Base-by-base conservation (phyloP, 2,113 vertebrate genomes). In the Polypterus bichir region DNA sequence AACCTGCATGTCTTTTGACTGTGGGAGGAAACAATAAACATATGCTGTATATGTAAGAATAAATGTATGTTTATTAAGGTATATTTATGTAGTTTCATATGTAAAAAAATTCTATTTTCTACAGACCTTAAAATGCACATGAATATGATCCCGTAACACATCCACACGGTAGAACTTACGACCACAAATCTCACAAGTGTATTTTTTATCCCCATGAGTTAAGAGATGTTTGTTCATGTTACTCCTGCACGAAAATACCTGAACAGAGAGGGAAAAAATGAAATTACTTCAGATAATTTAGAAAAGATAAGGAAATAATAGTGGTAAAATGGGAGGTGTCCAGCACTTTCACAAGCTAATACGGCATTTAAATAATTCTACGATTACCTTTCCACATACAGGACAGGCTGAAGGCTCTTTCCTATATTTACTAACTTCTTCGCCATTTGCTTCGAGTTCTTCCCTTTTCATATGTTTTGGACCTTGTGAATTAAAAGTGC, bases 201-300 rank as follows among this genome's bases (percentile, higher is more conserved):
- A 99, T 74, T 99, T 99, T 81, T 99, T 99, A 79, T 99, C 96
- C 3, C 96, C 96, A 0, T 98, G 96, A 7, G 94, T 99, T 72
- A 99, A 69, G 76, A 99, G 88, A 63, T 99, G 96, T 68, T 99
- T 99, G 83, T 99, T 99, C 96, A 99, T 99, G 74, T 99, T 99
- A 49, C 96, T 99, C 62, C 95, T 83, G 77, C 96, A 99, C 54
- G 96, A 99, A 81, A 99, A 98, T 44, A 97, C 88, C 95, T 99
- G 74, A 0, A 54, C 46, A 48, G 0, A 11, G n/a, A 10, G 62
- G 67, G 67, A 5, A 69, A 46, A 64, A 11, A 27, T 27, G 27
- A 27, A 27, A 27, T 27, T 27, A 27, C 27, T 27, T 9, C 9
- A 3, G 7, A 3, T 27, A 27, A 27, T 27, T 27, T 27, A 10